phyloP scores from a whole-genome alignment of 2,113 vertebrate genomes.

The Carollia perspicillata region DNA sequence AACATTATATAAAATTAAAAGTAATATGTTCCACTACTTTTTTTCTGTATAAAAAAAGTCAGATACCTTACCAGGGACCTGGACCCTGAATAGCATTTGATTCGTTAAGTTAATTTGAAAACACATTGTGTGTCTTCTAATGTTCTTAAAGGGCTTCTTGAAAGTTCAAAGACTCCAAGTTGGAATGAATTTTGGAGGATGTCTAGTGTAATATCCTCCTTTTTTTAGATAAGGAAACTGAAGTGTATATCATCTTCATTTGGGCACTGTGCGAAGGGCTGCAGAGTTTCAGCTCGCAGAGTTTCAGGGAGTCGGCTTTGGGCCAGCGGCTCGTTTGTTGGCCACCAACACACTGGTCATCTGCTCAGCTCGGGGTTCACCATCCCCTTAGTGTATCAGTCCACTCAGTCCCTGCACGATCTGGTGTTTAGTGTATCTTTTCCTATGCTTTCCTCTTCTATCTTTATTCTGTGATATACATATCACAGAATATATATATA shows the following conservation, averaged over 20 bases:
- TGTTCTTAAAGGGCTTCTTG: neutral
- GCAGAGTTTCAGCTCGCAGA: neutral
- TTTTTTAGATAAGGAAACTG: neutral
- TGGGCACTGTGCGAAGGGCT: neutral
- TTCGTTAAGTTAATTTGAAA: constrained; percentile 3
- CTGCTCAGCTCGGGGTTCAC: neutral
- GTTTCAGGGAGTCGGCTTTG: neutral
- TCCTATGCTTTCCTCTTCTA: neutral
- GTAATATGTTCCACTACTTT: neutral
- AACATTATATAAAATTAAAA: constrained; percentile 17
- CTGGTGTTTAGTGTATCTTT: neutral
- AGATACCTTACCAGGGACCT: neutral
- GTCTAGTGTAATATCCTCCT: neutral
- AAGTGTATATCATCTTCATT: neutral
- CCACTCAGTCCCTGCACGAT: neutral
- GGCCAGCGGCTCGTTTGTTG: neutral
- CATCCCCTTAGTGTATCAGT: neutral
- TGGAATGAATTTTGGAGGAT: neutral
- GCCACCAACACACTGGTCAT: neutral
- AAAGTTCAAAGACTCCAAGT: neutral
- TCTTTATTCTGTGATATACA: neutral
- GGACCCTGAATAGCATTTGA: neutral
- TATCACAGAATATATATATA: neutral
- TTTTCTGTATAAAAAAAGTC: neutral
- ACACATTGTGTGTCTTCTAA: neutral